Conservation (phyloP, 2,113 vertebrate species). For the Fregata magnificens region DNA sequence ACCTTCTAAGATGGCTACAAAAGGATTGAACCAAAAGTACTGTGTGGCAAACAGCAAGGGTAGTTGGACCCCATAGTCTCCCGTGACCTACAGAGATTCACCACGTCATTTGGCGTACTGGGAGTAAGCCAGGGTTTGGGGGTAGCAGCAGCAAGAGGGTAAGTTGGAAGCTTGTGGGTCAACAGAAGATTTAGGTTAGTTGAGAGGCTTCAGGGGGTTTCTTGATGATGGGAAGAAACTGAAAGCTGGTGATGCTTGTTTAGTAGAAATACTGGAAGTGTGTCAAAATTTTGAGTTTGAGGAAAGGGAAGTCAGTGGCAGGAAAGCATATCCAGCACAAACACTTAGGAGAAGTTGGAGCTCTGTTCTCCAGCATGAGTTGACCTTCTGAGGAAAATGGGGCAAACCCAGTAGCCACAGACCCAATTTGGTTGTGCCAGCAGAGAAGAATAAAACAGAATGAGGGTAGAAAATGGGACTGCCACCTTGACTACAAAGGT, state of each 20-base stretch:
- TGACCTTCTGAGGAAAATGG: neutral
- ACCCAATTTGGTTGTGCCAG: neutral
- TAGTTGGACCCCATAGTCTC: neutral
- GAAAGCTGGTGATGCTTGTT: neutral
- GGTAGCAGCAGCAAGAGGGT: neutral
- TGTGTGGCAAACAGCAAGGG: neutral
- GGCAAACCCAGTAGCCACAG: neutral
- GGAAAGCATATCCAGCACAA: neutral
- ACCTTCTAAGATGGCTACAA: neutral
- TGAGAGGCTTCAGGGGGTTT: neutral
- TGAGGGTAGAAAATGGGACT: neutral
- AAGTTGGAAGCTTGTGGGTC: neutral
- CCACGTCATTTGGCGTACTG: fast-evolving
- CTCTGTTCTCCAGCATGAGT: neutral
- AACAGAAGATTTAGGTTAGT: neutral
- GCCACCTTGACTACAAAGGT: neutral
- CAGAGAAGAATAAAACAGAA: neutral
- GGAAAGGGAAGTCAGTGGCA: neutral
- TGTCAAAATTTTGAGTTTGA: neutral
- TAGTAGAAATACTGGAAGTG: neutral
- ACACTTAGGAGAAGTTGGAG: neutral
- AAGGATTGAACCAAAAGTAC: neutral
- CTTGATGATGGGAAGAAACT: neutral
- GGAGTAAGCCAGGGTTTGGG: neutral
- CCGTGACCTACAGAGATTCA: neutral